Percentiles rank a stretch among this genome's conserved stretches.
Evolutionary conservation across 1,140 invertebrate genomes (phyloP).

Genomic region (Drosophila pruinosa): DNA sequence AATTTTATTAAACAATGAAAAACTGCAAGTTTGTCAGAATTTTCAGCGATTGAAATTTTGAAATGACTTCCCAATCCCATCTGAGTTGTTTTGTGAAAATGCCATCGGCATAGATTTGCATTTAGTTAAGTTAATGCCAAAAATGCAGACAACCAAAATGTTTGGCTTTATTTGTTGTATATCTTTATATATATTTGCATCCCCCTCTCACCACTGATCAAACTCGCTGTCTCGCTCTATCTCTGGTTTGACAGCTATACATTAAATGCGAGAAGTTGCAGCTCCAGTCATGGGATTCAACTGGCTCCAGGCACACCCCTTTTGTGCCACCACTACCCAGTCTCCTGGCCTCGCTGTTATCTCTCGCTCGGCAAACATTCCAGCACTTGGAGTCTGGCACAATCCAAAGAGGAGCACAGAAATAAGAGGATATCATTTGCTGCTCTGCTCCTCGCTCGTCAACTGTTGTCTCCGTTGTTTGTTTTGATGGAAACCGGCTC

Average conservation of each 20-base stretch:
- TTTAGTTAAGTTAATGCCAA: background rate
- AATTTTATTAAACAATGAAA: no score
- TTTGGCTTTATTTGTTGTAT: background rate
- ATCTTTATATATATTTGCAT: background rate
- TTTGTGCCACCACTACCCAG: background rate
- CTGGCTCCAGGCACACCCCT: constrained; percentile 11
- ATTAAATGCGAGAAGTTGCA: constrained; percentile 17
- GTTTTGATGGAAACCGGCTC: constrained; percentile 58
- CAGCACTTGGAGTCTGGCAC: constrained; percentile 4
- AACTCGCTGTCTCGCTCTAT: background rate
- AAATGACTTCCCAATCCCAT: background rate
- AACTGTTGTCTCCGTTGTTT: constrained; percentile 60
- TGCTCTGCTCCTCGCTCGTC: constrained; percentile 27
- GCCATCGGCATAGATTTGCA: background rate
- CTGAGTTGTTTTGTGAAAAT: background rate
- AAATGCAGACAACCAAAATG: background rate
- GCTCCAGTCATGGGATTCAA: background rate
- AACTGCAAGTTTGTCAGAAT: no score
- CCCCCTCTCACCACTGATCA: background rate
- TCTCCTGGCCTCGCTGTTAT: background rate
- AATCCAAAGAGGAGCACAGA: background rate
- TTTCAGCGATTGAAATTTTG: background rate
- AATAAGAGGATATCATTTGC: constrained; percentile 26
- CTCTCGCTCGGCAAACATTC: constrained; percentile 13
- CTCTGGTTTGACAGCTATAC: background rate